Evolutionary conservation across 2,797 vertebrate species (phyloP).

Genomic region (Masticophis lateralis): DNA sequence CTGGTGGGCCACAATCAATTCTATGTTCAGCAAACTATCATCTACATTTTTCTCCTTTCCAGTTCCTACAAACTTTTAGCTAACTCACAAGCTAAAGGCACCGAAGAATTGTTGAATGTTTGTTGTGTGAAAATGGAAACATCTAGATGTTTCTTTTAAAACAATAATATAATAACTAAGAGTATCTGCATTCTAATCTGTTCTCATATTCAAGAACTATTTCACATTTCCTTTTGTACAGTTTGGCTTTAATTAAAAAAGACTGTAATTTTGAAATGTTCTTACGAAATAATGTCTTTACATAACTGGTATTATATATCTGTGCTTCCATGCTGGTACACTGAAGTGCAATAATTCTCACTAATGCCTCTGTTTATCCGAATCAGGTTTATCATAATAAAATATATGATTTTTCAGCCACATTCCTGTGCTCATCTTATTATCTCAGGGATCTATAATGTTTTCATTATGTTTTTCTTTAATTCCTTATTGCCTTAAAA

Average conservation of each 20-base stretch:
- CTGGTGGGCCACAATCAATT: no score
- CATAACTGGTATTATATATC: not conserved
- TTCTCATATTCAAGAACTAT: not conserved
- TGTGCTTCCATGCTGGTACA: not conserved
- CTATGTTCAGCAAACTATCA: not conserved
- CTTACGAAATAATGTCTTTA: not conserved
- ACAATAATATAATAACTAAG: not conserved
- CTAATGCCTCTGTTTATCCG: constrained; percentile 4
- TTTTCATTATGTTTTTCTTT: not conserved
- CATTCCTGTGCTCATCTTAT: not conserved
- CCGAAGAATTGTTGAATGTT: not conserved
- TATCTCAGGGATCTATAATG: constrained; percentile 21
- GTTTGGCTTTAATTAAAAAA: not conserved
- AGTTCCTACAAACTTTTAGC: not conserved
- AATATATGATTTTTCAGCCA: not conserved
- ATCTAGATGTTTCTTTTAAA: not conserved
- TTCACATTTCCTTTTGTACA: not conserved
- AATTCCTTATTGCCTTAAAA: constrained; percentile 15
- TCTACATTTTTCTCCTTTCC: not conserved
- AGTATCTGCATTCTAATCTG: not conserved
- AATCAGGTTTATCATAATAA: not conserved
- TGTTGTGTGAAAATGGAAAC: not conserved
- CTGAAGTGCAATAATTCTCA: constrained; percentile 4
- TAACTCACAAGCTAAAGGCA: not conserved
- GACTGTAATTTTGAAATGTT: not conserved